A percentile compares a stretch with the other conserved stretches of the same genome.
These are phyloP conservation scores for Anomalospiza imberbis DNA, from an alignment of 2,797 vertebrate species.

Conservation along the genomic window DNA sequence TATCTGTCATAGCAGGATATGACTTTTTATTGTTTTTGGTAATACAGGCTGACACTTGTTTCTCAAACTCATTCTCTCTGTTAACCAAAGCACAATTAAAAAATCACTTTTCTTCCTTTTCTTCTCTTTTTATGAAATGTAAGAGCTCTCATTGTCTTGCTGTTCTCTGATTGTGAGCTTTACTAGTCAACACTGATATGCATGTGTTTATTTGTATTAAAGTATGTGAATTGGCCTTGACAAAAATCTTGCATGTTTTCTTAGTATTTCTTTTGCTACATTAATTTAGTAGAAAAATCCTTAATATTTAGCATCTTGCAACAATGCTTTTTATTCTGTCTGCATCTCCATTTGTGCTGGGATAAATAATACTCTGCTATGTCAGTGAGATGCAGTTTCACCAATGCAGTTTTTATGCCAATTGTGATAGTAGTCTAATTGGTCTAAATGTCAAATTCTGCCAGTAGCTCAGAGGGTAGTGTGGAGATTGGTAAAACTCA, in stretches of 20 bases:
- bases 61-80: not conserved
- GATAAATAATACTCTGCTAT: not conserved
- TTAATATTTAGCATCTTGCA: not conserved
- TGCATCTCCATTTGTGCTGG: not conserved
- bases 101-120: not conserved
- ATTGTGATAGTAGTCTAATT: not conserved
- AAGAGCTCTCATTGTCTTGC: not conserved
- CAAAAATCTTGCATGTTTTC: not conserved
- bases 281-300: not conserved
- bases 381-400: rapidly evolving
- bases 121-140: not conserved
- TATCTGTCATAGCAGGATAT: not conserved
- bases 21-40: not conserved
- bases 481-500: not conserved
- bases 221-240: not conserved
- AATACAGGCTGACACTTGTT: not conserved
- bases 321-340: not conserved
- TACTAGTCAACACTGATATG: not conserved
- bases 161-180: not conserved
- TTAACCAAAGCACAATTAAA: not conserved
- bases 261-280: not conserved
- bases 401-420: not conserved
- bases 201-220: not conserved
- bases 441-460: not conserved
- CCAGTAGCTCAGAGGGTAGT: not conserved